phyloP scores from a whole-genome alignment of 2,888 invertebrate species.

The Linnaemya vulpina region DNA sequence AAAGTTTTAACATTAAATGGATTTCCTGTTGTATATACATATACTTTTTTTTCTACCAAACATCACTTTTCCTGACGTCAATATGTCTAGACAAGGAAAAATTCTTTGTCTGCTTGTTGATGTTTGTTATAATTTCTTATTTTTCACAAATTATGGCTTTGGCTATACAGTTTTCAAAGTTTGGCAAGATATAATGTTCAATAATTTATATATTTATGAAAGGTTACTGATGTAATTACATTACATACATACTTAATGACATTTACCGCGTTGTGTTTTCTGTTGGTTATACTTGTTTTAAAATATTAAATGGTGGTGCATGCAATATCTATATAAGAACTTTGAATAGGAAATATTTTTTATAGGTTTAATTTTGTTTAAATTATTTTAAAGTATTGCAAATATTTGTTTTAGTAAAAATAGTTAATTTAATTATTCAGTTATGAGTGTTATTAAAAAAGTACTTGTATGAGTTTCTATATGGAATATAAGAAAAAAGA shows the following conservation, averaged over 20 bases:
- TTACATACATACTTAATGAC: not conserved
- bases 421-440: no score
- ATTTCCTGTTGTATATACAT: constrained; percentile 56
- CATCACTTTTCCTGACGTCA: constrained; percentile 57
- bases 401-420: no score
- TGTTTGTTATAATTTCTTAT: constrained; percentile 42
- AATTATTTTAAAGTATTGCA: no score
- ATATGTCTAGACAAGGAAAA: constrained; percentile 64
- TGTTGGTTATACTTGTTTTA: not conserved
- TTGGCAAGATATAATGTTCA: constrained; percentile 25
- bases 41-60: constrained; percentile 31
- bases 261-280: not conserved
- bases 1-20: constrained; percentile 68
- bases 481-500: no score
- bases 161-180: constrained; percentile 9
- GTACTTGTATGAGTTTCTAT: no score
- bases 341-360: no score
- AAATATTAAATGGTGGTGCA: no score
- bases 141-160: constrained; percentile 3
- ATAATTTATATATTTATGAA: not conserved
- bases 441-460: no score
- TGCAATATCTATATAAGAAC: no score
- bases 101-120: constrained; percentile 64
- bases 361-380: no score
- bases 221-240: constrained; percentile 28